These are phyloP conservation scores for Caenorhabditis japonica DNA, from an alignment of 2,888 invertebrate species.

Conservation along the genomic window DNA sequence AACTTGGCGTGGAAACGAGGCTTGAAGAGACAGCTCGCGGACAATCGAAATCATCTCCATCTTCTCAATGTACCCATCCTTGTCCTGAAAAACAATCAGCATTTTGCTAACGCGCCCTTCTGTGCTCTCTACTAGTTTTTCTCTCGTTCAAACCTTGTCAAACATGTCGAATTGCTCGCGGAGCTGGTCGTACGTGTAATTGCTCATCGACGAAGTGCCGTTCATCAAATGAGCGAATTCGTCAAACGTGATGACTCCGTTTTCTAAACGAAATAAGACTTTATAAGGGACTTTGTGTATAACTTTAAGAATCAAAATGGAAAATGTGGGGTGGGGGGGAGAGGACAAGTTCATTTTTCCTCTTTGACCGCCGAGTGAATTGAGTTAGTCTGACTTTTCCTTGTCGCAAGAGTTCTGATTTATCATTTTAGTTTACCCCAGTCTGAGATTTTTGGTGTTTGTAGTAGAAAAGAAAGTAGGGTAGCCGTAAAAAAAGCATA, in stretches of 20 bases:
- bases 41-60: constrained; percentile 74
- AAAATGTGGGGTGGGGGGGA: background rate
- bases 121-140: background rate
- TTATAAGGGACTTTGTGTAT: background rate
- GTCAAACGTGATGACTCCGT: constrained; percentile 76
- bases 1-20: constrained; percentile 69
- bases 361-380: no score
- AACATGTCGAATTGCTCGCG: constrained; percentile 74
- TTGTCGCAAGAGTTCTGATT: no score
- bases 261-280: no score
- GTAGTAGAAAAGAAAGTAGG: constrained; percentile 16
- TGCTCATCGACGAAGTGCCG: constrained; percentile 54
- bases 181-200: constrained; percentile 68
- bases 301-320: constrained; percentile 3
- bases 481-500: background rate
- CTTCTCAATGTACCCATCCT: constrained; percentile 75
- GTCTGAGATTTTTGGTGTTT: constrained; percentile 28
- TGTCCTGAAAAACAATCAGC: constrained; percentile 66
- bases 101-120: background rate
- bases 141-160: constrained; percentile 64
- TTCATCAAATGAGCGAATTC: constrained; percentile 74
- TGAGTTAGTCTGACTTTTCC: no score
- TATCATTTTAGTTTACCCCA: no score
- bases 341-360: background rate
- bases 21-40: constrained; percentile 68